Base-by-base conservation (phyloP, 92 coral and sea anemone genomes). In the Chrysogorgia sp. region DNA sequence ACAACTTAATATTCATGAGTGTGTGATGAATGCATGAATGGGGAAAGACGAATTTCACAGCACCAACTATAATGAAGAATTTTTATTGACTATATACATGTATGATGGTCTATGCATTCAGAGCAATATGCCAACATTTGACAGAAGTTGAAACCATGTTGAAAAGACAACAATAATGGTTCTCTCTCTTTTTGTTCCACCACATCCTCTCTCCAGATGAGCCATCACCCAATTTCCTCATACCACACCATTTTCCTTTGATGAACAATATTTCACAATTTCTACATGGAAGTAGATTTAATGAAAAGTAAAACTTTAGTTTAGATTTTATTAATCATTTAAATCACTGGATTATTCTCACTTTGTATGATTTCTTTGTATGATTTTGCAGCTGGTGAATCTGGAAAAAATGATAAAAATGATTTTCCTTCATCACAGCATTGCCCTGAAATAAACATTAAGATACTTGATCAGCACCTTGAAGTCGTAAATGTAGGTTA, bases 371-470 rank as follows among this genome's bases (percentile, higher is more conserved):
- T 88, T 58, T 87, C 80, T 63, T 82, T 83, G 86, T 94, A 94
- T 9, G 97, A 91, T 33, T 89, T 86, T 12, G 98, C 90, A 0
- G 97, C 98, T n/a, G 98, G 97, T 8, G 98, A 94, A 62, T 94
- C 96, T 25, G 98, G 98, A 40, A 91, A 90, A 84, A 87, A 92
- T 22, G 89, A 67, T 40, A 94, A 74, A 82, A 94, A 94, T 40
- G 98, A 94, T 49, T 92, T 94, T 12, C 98, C 98, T 77, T 94
- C 98, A 31, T 94, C 98, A 35, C 98, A 94, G 33, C 88, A 91
- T 67, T 90, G 88, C 7, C 98, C 98, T 90, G 74, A 41, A 43
- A 34, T 19, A 28, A 19, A 49, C 40, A 81, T n/a, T n/a, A n/a
- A n/a, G n/a, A n/a, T n/a, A n/a, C n/a, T n/a, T n/a, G n/a, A n/a